Base-by-base conservation (phyloP, 2,113 vertebrate genomes). In the Cygnus atratus region DNA sequence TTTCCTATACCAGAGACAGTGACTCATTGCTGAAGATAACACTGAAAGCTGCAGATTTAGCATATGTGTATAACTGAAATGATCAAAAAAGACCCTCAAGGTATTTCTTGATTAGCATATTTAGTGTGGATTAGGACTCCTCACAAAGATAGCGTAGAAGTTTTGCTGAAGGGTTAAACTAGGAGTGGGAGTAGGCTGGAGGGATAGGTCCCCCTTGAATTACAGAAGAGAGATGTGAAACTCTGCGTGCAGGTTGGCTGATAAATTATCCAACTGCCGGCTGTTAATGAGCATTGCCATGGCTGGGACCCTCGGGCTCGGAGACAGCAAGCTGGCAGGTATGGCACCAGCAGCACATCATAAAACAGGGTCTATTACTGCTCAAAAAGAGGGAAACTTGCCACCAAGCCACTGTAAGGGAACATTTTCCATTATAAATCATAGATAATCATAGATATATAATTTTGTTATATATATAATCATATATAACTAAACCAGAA, bases 151-250 rank as follows among this genome's bases (percentile, higher is more conserved):
- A 73, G n/a, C 0, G 0, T 37, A n/a, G 31, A 94, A 94, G 92
- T 94, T 94, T 91, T 88, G n/a, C 58, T 82, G 44, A 90, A 93
- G 78, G 22, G 63, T 95, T 92, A 81, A 70, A 54, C 15, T 76
- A 8, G 2, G 92, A 86, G 16, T 26, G 21, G 55, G 44, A 92
- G 66, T 54, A 68, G 68, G 31, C 43, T 6, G 0, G 76, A 85
- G 29, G 29, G 35, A 26, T 75, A 90, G 7, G 29, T 92, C 61
- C 59, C 28, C 54, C n/a, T 48, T 83, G 85, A 90, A 84, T 81
- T 90, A 39, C 81, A 83, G 90, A 29, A 50, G 28, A 68, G 62
- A 67, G 41, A 37, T 84, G 66, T 82, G 78, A 88, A 95, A 79
- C 50, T 73, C 33, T 0, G 0, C 0, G 1, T 70, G 29, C 75